Conservation (phyloP, 2,113 vertebrate genomes). For the Oncorhynchus keta region DNA sequence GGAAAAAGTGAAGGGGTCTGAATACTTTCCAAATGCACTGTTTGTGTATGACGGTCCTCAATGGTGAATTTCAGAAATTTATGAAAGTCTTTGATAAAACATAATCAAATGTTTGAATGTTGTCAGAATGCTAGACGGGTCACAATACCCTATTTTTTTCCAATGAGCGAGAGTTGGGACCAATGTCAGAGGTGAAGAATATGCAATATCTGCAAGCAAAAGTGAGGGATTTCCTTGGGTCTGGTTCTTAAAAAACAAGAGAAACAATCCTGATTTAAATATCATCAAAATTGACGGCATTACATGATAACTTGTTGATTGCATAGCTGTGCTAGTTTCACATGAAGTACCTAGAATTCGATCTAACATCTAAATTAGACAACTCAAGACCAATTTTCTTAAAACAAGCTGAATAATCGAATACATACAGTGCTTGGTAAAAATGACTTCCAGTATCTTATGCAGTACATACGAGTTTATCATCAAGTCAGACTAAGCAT, state of each 20-base stretch:
- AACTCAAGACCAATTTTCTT: no score
- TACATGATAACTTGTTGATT: no score
- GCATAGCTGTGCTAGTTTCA: neutral
- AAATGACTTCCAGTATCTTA: no score
- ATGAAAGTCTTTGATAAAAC: conserved; percentile 12
- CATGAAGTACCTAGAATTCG: neutral
- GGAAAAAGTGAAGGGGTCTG: no score
- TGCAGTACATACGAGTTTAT: no score
- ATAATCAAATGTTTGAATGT: conserved; percentile 30
- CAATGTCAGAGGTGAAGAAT: conserved; percentile 21
- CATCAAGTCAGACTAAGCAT: no score
- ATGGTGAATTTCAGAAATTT: neutral
- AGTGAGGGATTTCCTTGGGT: neutral
- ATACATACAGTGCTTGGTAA: no score
- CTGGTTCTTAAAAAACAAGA: neutral
- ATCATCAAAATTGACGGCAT: no score
- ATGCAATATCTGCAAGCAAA: conserved; percentile 12
- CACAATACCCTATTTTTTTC: neutral
- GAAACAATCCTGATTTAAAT: neutral
- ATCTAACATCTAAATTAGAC: no score
- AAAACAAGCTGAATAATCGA: no score
- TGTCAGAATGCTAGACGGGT: conserved; percentile 4
- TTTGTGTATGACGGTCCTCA: neutral
- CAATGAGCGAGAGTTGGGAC: neutral
- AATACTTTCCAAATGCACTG: no score